Conservation (phyloP, 2,113 vertebrate species). For the Chinchilla lanigera region DNA sequence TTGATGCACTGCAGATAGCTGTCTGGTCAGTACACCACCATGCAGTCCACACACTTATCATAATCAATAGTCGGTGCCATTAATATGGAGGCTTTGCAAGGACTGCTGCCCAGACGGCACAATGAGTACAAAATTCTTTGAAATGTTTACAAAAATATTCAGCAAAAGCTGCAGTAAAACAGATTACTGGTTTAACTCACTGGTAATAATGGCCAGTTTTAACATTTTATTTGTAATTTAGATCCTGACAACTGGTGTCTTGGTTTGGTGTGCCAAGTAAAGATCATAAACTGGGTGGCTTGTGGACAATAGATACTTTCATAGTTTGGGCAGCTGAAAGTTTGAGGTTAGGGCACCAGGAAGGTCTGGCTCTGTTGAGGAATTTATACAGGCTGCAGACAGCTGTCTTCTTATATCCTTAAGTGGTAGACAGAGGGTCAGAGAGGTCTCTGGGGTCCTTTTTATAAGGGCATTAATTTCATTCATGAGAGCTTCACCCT, state of each 20-base stretch:
- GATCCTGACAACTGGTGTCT: not conserved
- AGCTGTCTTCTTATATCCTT: not conserved
- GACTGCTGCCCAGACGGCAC: not conserved
- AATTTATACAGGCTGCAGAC: not conserved
- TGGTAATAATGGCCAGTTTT: not conserved
- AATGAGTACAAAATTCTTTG: not conserved
- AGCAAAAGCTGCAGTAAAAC: not conserved
- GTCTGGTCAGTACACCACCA: not conserved
- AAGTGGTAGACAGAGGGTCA: not conserved
- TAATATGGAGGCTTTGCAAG: not conserved
- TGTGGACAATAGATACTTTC: not conserved
- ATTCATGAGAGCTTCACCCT: not conserved
- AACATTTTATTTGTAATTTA: not conserved
- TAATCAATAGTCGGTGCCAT: not conserved
- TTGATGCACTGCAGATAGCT: not conserved
- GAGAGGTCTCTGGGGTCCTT: not conserved
- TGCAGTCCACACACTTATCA: not conserved
- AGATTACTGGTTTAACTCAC: conserved; percentile 20
- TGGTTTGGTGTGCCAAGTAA: not conserved
- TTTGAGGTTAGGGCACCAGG: not conserved
- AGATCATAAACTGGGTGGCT: not conserved
- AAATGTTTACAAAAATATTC: not conserved
- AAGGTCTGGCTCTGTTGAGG: not conserved
- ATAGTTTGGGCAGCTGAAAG: not conserved
- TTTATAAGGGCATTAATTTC: not conserved